Base-by-base conservation (phyloP, 64 coral and sea anemone species). In the Montipora foliosa region DNA sequence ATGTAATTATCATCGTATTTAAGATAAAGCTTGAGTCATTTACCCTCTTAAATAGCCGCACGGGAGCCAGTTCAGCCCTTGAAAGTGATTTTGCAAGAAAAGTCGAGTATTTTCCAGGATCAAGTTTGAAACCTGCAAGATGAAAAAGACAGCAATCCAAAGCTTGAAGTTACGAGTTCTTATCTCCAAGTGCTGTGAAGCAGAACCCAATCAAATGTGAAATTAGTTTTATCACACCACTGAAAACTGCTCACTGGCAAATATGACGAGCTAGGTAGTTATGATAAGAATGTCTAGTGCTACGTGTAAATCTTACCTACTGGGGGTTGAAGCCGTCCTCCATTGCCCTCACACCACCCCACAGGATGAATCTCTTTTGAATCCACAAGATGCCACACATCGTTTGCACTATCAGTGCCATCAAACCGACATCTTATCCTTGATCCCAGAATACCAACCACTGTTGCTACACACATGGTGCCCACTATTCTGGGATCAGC, bases 341-440 rank as follows among this genome's bases (percentile, higher is more conserved):
- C 95, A 50, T 96, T 99, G 1, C 92, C 95, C 75, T 96, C 98
- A 96, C 95, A 99, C 98, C 98, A 99, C 47, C 98, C 98, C 44
- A 96, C 89, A 51, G 98, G 98, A 79, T 99, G 98, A 77, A 99
- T 99, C 37, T 99, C 95, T 55, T 86, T 94, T 20, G 95, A 95
- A 77, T 99, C 98, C 20, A 99, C 94, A 73, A 99, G 72, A 19
- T 94, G 92, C 98, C 98, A 99, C 3, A 99, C 92, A 57, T 99
- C 98, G 29, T 94, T 99, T 13, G 90, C 85, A 69, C 87, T 96
- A 89, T 96, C 98, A 16, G 95, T 96, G 1, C 98, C 98, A 69
- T 99, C 98, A 95, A 99, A 99, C 21, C 98, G 91, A 49, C 89
- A 93, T 16, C 90, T 86, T 61, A 99, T 96, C 59, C 98, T 89